Base-by-base conservation (phyloP, 2,888 invertebrate genomes). In the Lymantria dispar region DNA sequence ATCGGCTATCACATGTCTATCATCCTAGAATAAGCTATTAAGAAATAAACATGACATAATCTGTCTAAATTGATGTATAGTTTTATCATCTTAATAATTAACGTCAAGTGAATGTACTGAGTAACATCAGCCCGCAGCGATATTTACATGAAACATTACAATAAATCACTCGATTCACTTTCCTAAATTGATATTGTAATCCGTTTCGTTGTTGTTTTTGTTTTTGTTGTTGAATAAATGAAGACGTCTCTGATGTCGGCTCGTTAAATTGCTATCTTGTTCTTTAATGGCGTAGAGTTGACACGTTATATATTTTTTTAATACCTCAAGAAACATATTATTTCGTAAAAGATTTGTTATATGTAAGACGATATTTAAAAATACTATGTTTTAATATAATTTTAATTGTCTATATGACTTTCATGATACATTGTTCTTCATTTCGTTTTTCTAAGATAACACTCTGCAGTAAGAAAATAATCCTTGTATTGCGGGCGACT, bases 171-270 rank as follows among this genome's bases (percentile, higher is more conserved):
- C 72, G 78, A 66, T 85, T 85, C 89, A 90, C 89, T 90, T 91
- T 88, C 83, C 88, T 91, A 91, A 91, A 91, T 90, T 91, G 90
- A 91, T 91, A 91, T 91, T 90, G 87, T 90, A 90, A 91, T 90
- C 85, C 85, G 82, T 76, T 79, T 45, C 87, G 79, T 80, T 89
- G 79, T 85, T 87, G 80, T 87, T 89, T 33, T 80, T 72, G 64
- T 70, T 33, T 33, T 33, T 33, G 33, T 33, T 33, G 71, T 82
- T 75, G 81, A 83, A 89, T 89, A 89, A 90, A 90, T 90, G 88
- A 90, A 90, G 90, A 88, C 87, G 85, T 89, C 76, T 72, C 75
- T 79, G 85, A 87, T 86, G 87, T 76, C 70, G 85, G 83, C 88
- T 90, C 90, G 89, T 91, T 91, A 90, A 90, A 90, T 89, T 88